Base-by-base conservation (phyloP, 2,113 vertebrate species). In the Gymnobelideus leadbeateri region DNA sequence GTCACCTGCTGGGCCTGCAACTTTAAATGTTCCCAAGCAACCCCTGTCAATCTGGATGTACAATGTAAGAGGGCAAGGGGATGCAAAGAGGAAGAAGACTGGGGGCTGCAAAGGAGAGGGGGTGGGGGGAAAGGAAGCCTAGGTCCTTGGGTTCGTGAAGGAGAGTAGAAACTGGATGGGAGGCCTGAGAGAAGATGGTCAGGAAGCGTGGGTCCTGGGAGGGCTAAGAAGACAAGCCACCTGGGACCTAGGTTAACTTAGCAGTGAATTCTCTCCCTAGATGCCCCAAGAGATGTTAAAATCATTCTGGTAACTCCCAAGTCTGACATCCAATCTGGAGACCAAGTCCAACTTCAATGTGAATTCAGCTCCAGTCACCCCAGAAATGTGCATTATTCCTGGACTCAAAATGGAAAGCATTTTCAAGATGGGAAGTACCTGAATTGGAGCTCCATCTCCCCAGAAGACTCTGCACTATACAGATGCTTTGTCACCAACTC, bases 401-500 rank as follows among this genome's bases (percentile, higher is more conserved):
- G 98, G 97, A 91, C 51, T 91, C 97, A 95, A 92, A 92, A 97
- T 1, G 96, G 95, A 26, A 50, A 51, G 49, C 24, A 61, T 26
- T 50, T 97, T 92, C 0, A 68, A 46, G 43, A 91, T 91, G 95
- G 51, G 46, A 47, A 0, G 19, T 11, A 94, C 0, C 93, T 97
- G 68, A 90, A 0, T 19, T 97, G 97, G 46, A 0, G 23, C 8
- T 14, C 94, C 52, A n/a, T 98, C 91, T 61, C 96, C 54, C 97
- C 97, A 11, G 97, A 97, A 94, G 97, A 97, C 6, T 54, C 97
- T 0, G 98, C 97, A 3, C n/a, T 2, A 26, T 98, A 98, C 77
- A 92, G 47, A 61, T 98, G 98, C 47, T 1, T 46, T 12, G 95
- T 91, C 43, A 94, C 21, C 61, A 98, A 98, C 95, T 95, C 97